These are phyloP conservation scores for Leucoptera coffeella DNA, from an alignment of 2,888 invertebrate species.

Conservation along the genomic window DNA sequence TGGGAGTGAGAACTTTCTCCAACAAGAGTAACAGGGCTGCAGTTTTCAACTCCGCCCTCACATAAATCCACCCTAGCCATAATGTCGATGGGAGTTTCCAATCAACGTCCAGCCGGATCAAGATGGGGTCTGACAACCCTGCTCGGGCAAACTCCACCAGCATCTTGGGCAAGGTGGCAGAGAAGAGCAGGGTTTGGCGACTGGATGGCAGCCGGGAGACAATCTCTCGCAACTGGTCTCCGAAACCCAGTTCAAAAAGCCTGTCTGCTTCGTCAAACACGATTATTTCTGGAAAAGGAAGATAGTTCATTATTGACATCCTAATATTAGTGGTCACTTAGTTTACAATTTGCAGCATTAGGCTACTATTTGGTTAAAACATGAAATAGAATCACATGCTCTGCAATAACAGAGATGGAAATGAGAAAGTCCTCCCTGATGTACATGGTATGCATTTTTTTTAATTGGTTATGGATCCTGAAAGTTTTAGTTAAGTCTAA, in stretches of 20 bases:
- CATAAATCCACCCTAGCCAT: slow-evolving; percentile 73
- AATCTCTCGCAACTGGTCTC: slow-evolving; percentile 88
- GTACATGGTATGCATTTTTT: too few relatives aligned
- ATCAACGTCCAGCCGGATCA: slow-evolving; percentile 82
- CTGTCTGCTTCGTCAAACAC: slow-evolving; percentile 98
- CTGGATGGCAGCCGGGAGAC: slow-evolving; percentile 80
- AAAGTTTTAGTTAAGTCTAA: too few relatives aligned
- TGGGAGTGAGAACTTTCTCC: slow-evolving; percentile 64
- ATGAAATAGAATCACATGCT: too few relatives aligned
- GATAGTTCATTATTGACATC: too few relatives aligned
- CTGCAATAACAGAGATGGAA: too few relatives aligned
- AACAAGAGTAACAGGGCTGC: slow-evolving; percentile 79
- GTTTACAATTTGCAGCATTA: too few relatives aligned
- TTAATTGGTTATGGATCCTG: too few relatives aligned
- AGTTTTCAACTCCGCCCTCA: slow-evolving; percentile 83
- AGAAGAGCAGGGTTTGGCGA: slow-evolving; percentile 94
- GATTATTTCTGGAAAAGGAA: slow-evolving; percentile 60
- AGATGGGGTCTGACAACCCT: slow-evolving; percentile 62
- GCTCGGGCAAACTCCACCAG: slow-evolving; percentile 96
- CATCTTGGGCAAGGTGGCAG: slow-evolving; percentile 94
- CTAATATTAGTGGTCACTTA: too few relatives aligned
- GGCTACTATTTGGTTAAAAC: too few relatives aligned
- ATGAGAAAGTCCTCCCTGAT: too few relatives aligned
- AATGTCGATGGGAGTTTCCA: slow-evolving; percentile 88
- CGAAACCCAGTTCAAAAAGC: slow-evolving; percentile 97